Base-by-base conservation (phyloP, 2,888 invertebrate species). In the Agrypnus murinus region DNA sequence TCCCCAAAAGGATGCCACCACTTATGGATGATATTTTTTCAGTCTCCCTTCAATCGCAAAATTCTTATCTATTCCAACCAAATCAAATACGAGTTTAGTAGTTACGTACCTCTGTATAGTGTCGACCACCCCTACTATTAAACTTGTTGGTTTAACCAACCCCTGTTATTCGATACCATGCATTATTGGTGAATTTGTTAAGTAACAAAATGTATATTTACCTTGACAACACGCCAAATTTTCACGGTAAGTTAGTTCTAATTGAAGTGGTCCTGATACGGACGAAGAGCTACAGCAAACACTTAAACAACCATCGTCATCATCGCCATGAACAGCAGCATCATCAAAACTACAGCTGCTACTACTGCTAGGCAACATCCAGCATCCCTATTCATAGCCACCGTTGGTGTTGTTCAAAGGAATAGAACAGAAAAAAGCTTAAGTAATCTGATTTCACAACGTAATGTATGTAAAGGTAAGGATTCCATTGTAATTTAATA, bases 221-320 rank as follows among this genome's bases (percentile, higher is more conserved):
- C 72, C 65, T 60, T 74, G 68, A 71, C 74, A 74, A 74, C 74
- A 74, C 65, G 74, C 72, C 72, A 72, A 74, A 74, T 74, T 74
- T 77, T 77, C 77, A 77, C 77, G 77, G 75, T 73, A 77, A 77
- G 75, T 77, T 77, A 74, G 72, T 69, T 77, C 71, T 77, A 77
- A 77, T 77, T 77, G 76, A 74, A 76, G 76, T 64, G 69, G 65
- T 14, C 57, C 69, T 53, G 48, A 40, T 53, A 60, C 68, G 66
- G 67, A 69, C 70, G 71, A 70, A 63, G 68, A 53, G 59, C 74
- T 72, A 76, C 57, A 53, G 74, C 72, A 76, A 76, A 76, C 76
- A 76, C 75, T 76, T 60, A 32, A 68, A 50, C 50, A 31, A 57
- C 58, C 58, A 46, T 34, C 25, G 5, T 25, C 25, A 25, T 25